phyloP scores from a whole-genome alignment of 2,113 vertebrate genomes.

The Mesoclemmys tuberculata region DNA sequence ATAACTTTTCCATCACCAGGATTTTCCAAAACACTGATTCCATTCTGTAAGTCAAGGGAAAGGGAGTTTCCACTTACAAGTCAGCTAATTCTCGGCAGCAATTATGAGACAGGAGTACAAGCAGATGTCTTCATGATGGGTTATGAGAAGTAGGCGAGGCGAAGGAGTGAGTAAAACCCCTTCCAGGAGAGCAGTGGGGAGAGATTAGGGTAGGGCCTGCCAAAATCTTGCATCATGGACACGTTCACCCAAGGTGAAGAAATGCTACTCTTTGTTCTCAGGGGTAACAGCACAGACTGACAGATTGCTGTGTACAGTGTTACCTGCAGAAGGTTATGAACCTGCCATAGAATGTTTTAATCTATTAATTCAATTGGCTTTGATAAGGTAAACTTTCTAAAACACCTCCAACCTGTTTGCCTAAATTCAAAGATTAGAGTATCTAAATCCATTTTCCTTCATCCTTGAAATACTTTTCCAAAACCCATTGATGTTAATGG shows the following conservation, averaged over 20 bases:
- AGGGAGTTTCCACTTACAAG: neutral
- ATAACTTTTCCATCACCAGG: neutral
- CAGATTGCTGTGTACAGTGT: fast-evolving
- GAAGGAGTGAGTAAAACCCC: neutral
- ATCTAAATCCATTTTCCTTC: neutral
- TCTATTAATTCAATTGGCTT: neutral
- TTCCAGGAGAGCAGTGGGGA: neutral
- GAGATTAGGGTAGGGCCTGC: neutral
- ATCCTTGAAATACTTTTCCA: neutral
- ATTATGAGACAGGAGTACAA: neutral
- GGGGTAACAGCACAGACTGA: neutral
- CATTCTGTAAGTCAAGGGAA: neutral
- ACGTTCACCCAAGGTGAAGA: neutral
- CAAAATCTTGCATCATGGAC: neutral
- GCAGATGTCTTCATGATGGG: neutral
- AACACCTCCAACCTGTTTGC: neutral
- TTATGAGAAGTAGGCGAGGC: neutral
- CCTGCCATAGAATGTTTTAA: neutral
- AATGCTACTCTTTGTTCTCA: neutral
- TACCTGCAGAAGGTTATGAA: neutral
- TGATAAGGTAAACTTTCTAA: neutral
- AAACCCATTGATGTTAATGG: neutral
- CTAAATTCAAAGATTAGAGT: neutral
- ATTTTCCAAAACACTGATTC: neutral
- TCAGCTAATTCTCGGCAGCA: neutral